Conservation (phyloP, 2,797 vertebrate species). For the Gobionotothen gibberifrons region DNA sequence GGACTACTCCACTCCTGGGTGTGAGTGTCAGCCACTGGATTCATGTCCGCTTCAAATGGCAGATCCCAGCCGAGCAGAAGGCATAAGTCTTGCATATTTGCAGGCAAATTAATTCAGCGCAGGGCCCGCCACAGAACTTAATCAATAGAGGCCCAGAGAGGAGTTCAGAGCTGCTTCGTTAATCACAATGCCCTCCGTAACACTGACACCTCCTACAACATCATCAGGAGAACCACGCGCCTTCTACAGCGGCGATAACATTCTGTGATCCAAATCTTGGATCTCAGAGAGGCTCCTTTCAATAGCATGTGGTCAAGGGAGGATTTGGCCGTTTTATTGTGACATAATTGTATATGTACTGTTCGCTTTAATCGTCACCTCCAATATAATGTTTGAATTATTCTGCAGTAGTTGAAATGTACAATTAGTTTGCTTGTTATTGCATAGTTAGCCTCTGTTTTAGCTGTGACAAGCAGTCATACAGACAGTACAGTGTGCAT, state of each 20-base stretch:
- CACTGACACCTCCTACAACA: slow-evolving; percentile 74
- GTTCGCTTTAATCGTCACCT: not conserved
- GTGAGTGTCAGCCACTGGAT: slow-evolving; percentile 66
- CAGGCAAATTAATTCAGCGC: slow-evolving; percentile 73
- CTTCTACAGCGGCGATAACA: slow-evolving; percentile 53
- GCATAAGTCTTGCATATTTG: slow-evolving; percentile 74
- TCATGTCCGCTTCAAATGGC: slow-evolving; percentile 58
- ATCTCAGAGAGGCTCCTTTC: slow-evolving; percentile 28
- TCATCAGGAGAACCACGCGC: slow-evolving; percentile 51
- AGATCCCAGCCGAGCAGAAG: slow-evolving; percentile 43
- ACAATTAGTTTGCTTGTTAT: not conserved
- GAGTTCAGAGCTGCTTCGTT: slow-evolving; percentile 74
- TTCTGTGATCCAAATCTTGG: slow-evolving; percentile 37
- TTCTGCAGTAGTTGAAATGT: not conserved
- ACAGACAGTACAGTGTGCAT: not conserved
- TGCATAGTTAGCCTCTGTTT: not conserved
- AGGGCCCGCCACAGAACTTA: slow-evolving; percentile 43
- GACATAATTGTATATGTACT: slow-evolving; percentile 9
- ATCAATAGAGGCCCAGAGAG: slow-evolving; percentile 76
- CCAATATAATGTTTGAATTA: slow-evolving; percentile 5
- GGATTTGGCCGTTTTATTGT: slow-evolving; percentile 36
- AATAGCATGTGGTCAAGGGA: slow-evolving; percentile 29
- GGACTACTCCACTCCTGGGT: slow-evolving; percentile 49
- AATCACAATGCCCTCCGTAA: slow-evolving; percentile 69
- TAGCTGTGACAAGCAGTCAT: slow-evolving; percentile 8